Evolutionary conservation across 2,888 invertebrate species (phyloP).

Genomic region (Nasonia oneida): DNA sequence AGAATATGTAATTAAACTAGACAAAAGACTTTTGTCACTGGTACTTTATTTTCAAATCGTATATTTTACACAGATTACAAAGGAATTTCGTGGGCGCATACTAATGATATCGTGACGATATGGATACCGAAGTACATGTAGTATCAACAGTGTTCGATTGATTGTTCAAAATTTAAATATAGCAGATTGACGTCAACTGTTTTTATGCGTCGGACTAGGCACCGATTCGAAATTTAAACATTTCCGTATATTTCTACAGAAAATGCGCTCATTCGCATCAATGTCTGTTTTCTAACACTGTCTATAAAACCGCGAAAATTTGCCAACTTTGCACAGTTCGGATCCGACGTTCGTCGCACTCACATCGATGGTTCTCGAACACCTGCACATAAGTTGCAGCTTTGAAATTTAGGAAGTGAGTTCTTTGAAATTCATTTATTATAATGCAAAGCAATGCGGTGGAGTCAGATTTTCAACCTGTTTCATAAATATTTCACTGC

Average conservation of each 20-base stretch:
- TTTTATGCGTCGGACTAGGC: not conserved
- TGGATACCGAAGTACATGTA: not conserved
- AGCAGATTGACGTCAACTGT: slow-evolving; percentile 61
- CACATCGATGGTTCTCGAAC: not conserved
- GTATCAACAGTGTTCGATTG: not conserved
- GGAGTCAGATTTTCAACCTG: too few relatives aligned
- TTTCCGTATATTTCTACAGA: not conserved
- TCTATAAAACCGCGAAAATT: not conserved
- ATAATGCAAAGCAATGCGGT: too few relatives aligned
- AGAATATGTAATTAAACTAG: too few relatives aligned
- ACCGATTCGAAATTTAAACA: not conserved
- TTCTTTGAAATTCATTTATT: not conserved
- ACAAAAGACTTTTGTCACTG: too few relatives aligned
- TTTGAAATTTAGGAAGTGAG: not conserved
- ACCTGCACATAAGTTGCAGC: not conserved
- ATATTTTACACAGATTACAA: too few relatives aligned
- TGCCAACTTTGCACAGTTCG: not conserved
- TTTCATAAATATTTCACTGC: too few relatives aligned
- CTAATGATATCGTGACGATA: too few relatives aligned
- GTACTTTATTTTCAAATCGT: too few relatives aligned
- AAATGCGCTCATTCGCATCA: not conserved
- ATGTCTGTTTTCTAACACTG: not conserved
- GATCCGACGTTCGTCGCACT: not conserved
- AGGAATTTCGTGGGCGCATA: too few relatives aligned
- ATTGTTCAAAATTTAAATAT: not conserved